Evolutionary conservation across 2,797 vertebrate genomes (phyloP).

Genomic region (Chaenodraco wilsoni): DNA sequence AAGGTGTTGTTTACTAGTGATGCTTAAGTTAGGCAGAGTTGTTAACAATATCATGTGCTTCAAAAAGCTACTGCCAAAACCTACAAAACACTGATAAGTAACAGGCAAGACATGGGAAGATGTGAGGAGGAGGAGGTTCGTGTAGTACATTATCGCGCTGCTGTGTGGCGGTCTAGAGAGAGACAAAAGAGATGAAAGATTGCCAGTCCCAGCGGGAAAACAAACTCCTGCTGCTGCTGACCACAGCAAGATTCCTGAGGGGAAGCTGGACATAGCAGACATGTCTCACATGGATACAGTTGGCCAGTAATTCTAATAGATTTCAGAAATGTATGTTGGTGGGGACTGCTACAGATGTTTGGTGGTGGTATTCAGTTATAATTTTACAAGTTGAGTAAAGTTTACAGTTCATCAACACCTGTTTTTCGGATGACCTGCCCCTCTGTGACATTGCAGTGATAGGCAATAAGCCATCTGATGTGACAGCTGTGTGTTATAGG

Average conservation of each 20-base stretch:
- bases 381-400: slow-evolving; percentile 12
- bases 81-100: neutral
- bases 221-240: slow-evolving; percentile 58
- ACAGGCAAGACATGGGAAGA: neutral
- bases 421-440: slow-evolving; percentile 22
- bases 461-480: neutral
- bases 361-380: neutral
- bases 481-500: neutral
- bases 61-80: slow-evolving; percentile 9
- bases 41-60: neutral
- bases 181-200: slow-evolving; percentile 37
- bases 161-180: slow-evolving; percentile 1
- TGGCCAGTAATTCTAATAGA: slow-evolving; percentile 9
- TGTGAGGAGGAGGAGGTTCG: neutral
- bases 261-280: slow-evolving; percentile 45
- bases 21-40: neutral
- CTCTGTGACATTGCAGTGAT: neutral
- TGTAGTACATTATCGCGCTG: slow-evolving; percentile 11
- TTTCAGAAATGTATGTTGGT: neutral
- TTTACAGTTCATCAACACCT: slow-evolving; percentile 32
- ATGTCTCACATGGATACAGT: slow-evolving; percentile 25
- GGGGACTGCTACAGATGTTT: slow-evolving; percentile 17
- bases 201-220: slow-evolving; percentile 39
- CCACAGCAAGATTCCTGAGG: slow-evolving; percentile 52
- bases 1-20: neutral